Base-by-base conservation (phyloP, 2,888 invertebrate genomes). In the Cephus sareptanus region DNA sequence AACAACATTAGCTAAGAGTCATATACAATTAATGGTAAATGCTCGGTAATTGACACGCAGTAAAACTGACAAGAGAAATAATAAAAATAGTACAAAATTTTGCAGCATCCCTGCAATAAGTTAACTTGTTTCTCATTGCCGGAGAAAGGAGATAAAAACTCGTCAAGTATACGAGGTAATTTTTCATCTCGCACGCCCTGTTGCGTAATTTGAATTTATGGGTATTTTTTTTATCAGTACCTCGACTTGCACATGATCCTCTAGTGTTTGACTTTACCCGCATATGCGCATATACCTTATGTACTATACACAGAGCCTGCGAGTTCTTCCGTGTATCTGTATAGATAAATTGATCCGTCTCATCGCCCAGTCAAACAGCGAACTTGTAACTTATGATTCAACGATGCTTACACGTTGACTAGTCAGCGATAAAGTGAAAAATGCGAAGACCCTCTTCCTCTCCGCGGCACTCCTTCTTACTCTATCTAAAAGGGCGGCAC, bases 131-230 rank as follows among this genome's bases (percentile, higher is more conserved):
- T 11, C 35, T 34, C 71, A 34, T 23, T 73, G 3, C 73, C 34
- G 30, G 75, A 33, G 71, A 34, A 34, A 34, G 71, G 73, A 79
- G 77, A 83, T 78, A 82, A 85, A 83, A 85, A 81, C 77, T 76
- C 79, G 79, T 75, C 81, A 75, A 77, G 80, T 79, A 82, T 82
- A 73, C 81, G 73, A 69, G 73, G 70, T 79, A 81, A 85, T 85
- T 85, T 85, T 84, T 85, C 85, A 84, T 70, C 79, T 78, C 78
- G 73, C 75, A 34, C 77, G 75, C 79, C 69, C 79, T 56, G 34
- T 31, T 34, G 76, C 69, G 79, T 85, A 81, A 82, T 84, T 79
- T 75, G 79, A 82, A 86, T 85, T 85, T 83, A 85, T 84, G 80
- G 79, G 75, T 79, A 56, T 56, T 84, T 85, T 82, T 81, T 85